Evolutionary conservation across 2,888 invertebrate species (phyloP).

Genomic region (Tridacna crocea): DNA sequence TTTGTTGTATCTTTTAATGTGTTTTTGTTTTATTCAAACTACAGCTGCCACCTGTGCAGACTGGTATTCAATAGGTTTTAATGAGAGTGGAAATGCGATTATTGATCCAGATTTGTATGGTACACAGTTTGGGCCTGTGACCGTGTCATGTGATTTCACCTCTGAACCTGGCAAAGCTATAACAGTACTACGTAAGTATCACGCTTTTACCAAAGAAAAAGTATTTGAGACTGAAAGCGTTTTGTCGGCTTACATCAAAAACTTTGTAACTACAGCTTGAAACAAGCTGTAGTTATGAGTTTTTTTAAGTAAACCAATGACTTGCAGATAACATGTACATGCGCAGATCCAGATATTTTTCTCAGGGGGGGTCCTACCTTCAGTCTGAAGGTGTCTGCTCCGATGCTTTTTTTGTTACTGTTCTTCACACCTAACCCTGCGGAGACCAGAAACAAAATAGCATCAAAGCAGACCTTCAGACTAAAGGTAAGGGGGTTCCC

Average conservation of each 20-base stretch:
- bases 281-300: no score
- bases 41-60: constrained; percentile 48
- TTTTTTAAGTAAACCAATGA: no score
- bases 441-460: neutral
- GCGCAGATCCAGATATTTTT: no score
- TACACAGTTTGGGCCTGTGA: neutral
- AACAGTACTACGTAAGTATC: constrained; percentile 70
- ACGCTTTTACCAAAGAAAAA: neutral
- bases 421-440: neutral
- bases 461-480: no score
- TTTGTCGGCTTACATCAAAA: no score
- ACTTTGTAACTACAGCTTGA: no score
- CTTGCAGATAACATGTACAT: no score
- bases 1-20: no score
- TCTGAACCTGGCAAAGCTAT: constrained; percentile 66
- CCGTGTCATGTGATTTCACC: constrained; percentile 73
- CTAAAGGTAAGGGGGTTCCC: neutral
- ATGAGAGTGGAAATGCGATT: constrained; percentile 45
- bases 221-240: neutral
- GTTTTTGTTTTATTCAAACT: neutral
- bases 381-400: no score
- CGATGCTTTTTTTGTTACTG: neutral
- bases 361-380: no score
- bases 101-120: constrained; percentile 56
- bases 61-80: constrained; percentile 64